Evolutionary conservation across 2,113 vertebrate genomes (phyloP), one percentile per base, ranked within the genome.

Genomic region (Microtus ochrogaster): DNA sequence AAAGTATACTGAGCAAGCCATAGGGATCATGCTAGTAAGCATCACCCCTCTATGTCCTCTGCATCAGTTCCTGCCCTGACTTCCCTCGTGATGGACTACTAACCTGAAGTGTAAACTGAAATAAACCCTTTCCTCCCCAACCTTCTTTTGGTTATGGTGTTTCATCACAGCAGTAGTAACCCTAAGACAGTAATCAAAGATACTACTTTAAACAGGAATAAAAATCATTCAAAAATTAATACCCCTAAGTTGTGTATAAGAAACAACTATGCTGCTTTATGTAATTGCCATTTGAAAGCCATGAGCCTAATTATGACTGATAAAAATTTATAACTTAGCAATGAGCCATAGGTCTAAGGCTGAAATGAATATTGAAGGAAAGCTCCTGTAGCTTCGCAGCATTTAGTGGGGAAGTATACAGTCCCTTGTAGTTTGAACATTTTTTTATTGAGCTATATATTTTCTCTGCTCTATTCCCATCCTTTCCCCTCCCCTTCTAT

Each of bases 321-420:
- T 55, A 66, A 85, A 77, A 89, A 30, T 28, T 4, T 89, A 5
- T 2, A 87, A 61, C 22, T 78, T 30, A 73, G 66, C 76, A 61
- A 68, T 66, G 16, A 58, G 49, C 63, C 52, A 52, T 52, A 52
- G 52, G 52, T 52, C 52, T 74, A n/a, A 47, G 16, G 21, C n/a
- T 61, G 65, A 94, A 92, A 70, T 11, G 22, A 91, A 84, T 55
- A 41, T 49, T 58, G 36, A 82, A 72, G 44, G 77, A 73, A 95
- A 90, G 65, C 19, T 39, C 21, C n/a, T 66, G n/a, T 70, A 17
- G 4, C 81, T 58, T 47, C 19, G 8, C 28, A 61, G 39, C 2
- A 0, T 72, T 39, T 86, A 73, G 44, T 44, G 13, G 73, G 30
- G 92, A 63, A 92, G 76, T 44, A 61, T 26, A 33, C 7, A 73